Percentiles rank a stretch among this genome's conserved stretches.
Conservation (phyloP, 2,113 vertebrate genomes). For the Tympanuchus pallidicinctus region DNA sequence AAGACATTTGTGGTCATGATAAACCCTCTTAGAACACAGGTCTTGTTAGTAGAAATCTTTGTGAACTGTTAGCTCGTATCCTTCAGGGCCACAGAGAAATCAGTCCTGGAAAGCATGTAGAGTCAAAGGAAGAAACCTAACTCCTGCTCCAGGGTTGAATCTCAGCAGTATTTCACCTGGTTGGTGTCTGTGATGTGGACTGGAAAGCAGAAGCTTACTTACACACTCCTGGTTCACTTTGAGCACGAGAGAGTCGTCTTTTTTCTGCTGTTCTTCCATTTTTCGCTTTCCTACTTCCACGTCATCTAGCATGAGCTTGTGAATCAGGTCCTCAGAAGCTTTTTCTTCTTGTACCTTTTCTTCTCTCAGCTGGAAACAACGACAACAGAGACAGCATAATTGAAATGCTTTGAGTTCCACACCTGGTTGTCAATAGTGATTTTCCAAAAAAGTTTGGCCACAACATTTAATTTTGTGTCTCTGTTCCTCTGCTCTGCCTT, state of each 20-base stretch:
- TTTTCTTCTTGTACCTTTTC: conserved; percentile 82
- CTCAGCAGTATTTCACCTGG: not conserved
- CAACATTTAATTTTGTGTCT: not conserved
- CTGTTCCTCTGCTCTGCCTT: not conserved
- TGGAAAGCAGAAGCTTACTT: conserved; percentile 39
- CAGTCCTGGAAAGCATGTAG: not conserved
- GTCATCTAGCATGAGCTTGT: conserved; percentile 76
- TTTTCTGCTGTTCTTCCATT: conserved; percentile 77
- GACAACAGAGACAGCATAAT: not conserved
- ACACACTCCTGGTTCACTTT: conserved; percentile 76
- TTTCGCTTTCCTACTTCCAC: conserved; percentile 72
- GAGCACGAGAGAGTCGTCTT: conserved; percentile 71
- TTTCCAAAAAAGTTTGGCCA: not conserved
- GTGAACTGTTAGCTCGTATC: not conserved
- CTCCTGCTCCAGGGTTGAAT: not conserved
- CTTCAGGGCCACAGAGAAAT: not conserved
- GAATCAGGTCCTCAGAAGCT: conserved; percentile 73
- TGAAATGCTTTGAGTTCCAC: not conserved
- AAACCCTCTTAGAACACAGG: not conserved
- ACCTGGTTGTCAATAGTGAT: not conserved
- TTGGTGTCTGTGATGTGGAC: rapidly evolving
- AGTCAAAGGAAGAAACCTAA: not conserved
- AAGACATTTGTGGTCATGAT: not conserved
- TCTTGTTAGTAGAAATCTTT: not conserved
- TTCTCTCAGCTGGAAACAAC: conserved; percentile 74